These are phyloP conservation scores for Tonatia bakeri DNA, from an alignment of 2,113 vertebrate species.

Conservation along the genomic window DNA sequence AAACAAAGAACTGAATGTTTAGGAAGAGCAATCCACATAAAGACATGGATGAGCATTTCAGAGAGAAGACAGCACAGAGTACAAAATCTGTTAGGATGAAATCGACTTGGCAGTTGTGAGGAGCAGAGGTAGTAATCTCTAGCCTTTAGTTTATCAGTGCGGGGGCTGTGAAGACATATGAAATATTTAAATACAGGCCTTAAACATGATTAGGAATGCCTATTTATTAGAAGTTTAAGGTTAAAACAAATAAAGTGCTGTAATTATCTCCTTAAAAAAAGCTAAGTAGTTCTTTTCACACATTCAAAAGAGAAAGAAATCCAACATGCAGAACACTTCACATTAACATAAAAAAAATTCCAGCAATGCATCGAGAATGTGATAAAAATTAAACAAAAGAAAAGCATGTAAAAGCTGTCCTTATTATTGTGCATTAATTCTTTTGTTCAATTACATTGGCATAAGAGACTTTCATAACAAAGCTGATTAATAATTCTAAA, in stretches of 20 bases:
- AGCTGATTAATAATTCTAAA: conserved; percentile 37
- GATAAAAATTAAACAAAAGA: conserved; percentile 45
- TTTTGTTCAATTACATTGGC: conserved; percentile 27
- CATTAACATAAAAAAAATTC: conserved; percentile 23
- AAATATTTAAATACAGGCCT: not conserved
- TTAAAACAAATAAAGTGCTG: not conserved
- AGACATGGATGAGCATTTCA: not conserved
- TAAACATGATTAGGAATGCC: not conserved
- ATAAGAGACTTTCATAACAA: not conserved
- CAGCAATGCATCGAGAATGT: not conserved
- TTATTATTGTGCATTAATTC: not conserved
- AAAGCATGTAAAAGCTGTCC: not conserved
- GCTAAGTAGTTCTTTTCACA: not conserved
- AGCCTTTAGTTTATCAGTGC: not conserved
- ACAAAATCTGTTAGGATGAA: not conserved
- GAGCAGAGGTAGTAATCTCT: not conserved
- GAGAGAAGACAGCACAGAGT: not conserved
- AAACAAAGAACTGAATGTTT: not conserved
- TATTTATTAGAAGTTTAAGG: not conserved
- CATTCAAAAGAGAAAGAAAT: conserved; percentile 6
- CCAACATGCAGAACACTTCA: not conserved
- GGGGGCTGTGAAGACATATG: not conserved
- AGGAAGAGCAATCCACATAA: not conserved
- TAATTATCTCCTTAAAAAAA: not conserved
- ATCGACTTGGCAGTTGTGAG: not conserved